phyloP scores from a whole-genome alignment of 1,140 invertebrate species.

The Orussus abietinus region DNA sequence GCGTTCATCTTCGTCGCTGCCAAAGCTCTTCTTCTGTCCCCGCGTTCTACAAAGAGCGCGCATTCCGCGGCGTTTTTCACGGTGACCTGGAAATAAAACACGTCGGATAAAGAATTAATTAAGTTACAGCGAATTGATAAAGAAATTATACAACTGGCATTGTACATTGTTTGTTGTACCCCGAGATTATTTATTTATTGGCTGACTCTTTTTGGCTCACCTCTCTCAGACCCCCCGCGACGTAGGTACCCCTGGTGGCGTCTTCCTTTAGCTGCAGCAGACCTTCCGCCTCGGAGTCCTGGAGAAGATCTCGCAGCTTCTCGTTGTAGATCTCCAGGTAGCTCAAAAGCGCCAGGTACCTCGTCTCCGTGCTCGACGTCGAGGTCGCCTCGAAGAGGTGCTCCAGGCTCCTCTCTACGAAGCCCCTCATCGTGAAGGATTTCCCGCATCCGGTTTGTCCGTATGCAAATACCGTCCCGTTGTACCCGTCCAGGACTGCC shows the following conservation, averaged over 20 bases:
- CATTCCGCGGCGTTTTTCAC: conserved; percentile 75
- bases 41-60: conserved; percentile 67
- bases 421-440: conserved; percentile 79
- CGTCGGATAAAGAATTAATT: too few species aligned
- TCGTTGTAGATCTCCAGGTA: conserved; percentile 95
- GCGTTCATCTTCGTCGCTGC: conserved; percentile 84
- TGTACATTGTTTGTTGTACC: too few species aligned
- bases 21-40: conserved; percentile 70
- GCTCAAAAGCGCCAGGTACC: conserved; percentile 85
- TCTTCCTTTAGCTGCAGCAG: conserved; percentile 45
- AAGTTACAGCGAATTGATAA: too few species aligned
- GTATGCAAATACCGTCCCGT: conserved; percentile 84
- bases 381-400: conserved; percentile 91
- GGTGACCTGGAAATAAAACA: too few species aligned
- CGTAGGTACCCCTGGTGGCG: conserved; percentile 40
- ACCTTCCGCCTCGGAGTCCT: conserved; percentile 48
- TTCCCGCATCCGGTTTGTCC: conserved; percentile 86
- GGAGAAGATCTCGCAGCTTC: conserved; percentile 75
- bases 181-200: too few species aligned
- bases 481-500: conserved; percentile 84
- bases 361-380: conserved; percentile 68
- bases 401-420: conserved; percentile 82
- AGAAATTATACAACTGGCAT: too few species aligned
- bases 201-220: too few species aligned
- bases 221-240: conserved; percentile 62